Evolutionary conservation across 2,113 vertebrate species (phyloP).

Genomic region (Syngnathus typhle): DNA sequence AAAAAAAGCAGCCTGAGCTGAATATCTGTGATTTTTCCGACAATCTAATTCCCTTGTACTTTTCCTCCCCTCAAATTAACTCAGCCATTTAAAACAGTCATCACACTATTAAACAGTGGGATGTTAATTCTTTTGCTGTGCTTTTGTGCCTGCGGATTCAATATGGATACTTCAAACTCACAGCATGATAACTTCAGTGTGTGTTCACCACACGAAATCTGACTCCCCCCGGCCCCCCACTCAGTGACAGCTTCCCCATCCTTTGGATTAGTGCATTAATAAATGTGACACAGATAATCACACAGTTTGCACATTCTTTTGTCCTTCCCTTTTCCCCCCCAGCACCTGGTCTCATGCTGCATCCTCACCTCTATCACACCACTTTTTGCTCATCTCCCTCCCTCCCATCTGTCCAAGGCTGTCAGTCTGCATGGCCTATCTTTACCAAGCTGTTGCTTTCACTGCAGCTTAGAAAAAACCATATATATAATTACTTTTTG

Average conservation of each 20-base stretch:
- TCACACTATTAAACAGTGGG: background rate
- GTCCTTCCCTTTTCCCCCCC: constrained; percentile 32
- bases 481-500: constrained; percentile 15
- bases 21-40: constrained; percentile 7
- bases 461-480: constrained; percentile 19
- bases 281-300: constrained; percentile 7
- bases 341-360: constrained; percentile 37
- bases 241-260: constrained; percentile 20
- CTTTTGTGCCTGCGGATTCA: constrained; percentile 5
- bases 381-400: constrained; percentile 35
- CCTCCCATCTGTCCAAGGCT: constrained; percentile 58
- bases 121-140: constrained; percentile 9
- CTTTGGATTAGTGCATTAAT: constrained; percentile 2
- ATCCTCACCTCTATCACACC: constrained; percentile 53
- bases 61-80: constrained; percentile 14
- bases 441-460: constrained; percentile 57
- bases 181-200: constrained; percentile 7
- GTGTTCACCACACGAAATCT: background rate
- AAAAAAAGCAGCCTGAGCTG: background rate
- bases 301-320: constrained; percentile 32
- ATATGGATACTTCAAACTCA: constrained; percentile 4
- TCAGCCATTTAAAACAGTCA: background rate
- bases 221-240: background rate
- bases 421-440: constrained; percentile 47
- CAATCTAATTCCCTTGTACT: background rate